Percentiles rank a stretch among this genome's conserved stretches.
Evolutionary conservation across 2,113 vertebrate genomes (phyloP).

Genomic region (Chloroceryle aenea): DNA sequence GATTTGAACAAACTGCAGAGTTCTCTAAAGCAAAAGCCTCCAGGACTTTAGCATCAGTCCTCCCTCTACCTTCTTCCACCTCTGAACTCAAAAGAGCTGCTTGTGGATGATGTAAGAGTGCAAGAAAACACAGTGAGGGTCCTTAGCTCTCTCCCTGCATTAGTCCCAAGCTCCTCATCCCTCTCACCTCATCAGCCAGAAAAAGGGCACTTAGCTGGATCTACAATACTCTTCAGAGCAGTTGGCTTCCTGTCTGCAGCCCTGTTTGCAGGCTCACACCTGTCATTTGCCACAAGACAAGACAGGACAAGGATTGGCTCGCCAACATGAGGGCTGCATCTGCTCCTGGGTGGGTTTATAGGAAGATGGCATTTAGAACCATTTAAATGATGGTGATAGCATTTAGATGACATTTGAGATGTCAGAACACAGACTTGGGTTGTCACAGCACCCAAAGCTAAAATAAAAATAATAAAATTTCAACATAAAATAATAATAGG

Average conservation of each 20-base stretch:
- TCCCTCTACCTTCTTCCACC: not conserved
- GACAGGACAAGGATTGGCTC: not conserved
- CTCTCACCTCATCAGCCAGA: rapidly evolving
- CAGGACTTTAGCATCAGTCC: not conserved
- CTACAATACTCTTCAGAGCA: not conserved
- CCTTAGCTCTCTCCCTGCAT: not conserved
- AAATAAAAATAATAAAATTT: not conserved
- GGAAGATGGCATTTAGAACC: not conserved
- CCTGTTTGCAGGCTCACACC: not conserved
- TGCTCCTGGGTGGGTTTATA: not conserved
- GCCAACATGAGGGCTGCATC: not conserved
- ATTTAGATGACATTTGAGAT: not conserved
- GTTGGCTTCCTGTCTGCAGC: rapidly evolving
- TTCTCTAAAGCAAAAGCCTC: rapidly evolving
- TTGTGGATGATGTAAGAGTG: rapidly evolving
- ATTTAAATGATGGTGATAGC: too few species aligned
- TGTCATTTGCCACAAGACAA: not conserved
- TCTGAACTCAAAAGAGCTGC: not conserved
- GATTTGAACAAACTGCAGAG: not conserved
- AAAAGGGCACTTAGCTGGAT: not conserved
- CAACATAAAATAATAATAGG: not conserved
- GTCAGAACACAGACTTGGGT: not conserved
- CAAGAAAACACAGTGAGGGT: not conserved
- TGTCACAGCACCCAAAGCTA: not conserved
- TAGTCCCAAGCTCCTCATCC: not conserved